Base-by-base conservation (phyloP, 2,797 vertebrate species). In the Fringilla coelebs region DNA sequence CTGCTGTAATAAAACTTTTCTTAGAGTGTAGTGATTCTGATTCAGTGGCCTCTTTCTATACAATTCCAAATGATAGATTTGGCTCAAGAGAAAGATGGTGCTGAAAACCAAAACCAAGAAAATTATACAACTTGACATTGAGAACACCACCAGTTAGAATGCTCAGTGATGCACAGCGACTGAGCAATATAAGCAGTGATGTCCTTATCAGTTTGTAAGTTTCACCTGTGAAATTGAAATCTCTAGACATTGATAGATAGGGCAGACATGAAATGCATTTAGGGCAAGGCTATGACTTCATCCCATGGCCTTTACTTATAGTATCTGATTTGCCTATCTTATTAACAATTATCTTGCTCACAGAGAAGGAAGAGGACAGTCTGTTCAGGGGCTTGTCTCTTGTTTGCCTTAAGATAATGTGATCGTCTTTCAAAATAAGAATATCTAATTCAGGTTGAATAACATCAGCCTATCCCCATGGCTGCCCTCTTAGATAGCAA, bases 141-240 rank as follows among this genome's bases (percentile, higher is more conserved):
- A 88, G 85, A 71, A 88, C 55, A 72, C 72, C 61, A n/a, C 32
- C 21, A 65, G 73, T 71, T 74, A 52, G 52, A 71, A 17, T 61
- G 62, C 38, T 86, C 62, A 84, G 1, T 68, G 88, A 93, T 83
- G 90, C 83, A 93, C 38, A 95, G 79, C 61, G 74, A 48, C 61
- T 1, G 3, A 91, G 88, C 34, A 86, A 36, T 90, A 80, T 52
- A 61, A 78, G 58, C 65, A 84, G 68, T 1, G 0, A 86, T 94
- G 83, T 88, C 88, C 93, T 94, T 77, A 94, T 86, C 76, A 90
- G 45, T 75, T n/a, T 91, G 17, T 76, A 80, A 79, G 32, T 93
- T 91, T 93, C 85, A 95, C 83, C 83, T 90, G n/a, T 86, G 70
- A 86, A 91, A 90, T 28, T 63, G 73, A 77, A 83, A 84, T 81